Conservation (phyloP, 1,140 invertebrate species). For the Heliconius melpomene region DNA sequence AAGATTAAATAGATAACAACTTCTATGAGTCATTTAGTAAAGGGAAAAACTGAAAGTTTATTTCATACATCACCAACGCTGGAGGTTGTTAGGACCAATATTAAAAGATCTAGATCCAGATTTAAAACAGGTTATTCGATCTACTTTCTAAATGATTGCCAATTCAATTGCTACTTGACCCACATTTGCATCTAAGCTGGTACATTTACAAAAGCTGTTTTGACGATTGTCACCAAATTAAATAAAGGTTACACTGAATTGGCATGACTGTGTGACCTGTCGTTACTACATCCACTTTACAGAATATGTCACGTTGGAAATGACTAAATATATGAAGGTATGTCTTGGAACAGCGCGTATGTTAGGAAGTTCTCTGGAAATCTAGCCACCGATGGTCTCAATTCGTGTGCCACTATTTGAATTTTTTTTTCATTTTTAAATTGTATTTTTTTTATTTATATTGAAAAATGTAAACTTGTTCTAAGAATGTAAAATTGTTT, state of each 20-base stretch:
- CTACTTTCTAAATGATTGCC: slow-evolving; percentile 63
- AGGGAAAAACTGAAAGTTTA: neutral
- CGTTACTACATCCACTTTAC: neutral
- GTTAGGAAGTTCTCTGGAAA: too few species aligned
- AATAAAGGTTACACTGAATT: slow-evolving; percentile 16
- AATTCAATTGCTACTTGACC: slow-evolving; percentile 56
- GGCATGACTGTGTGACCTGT: neutral
- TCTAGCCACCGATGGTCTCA: too few species aligned
- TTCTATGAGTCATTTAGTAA: neutral
- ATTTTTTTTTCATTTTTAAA: too few species aligned
- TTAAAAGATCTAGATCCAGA: slow-evolving; percentile 25
- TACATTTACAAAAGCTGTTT: slow-evolving; percentile 13
- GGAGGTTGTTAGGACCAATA: neutral
- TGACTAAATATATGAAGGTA: too few species aligned
- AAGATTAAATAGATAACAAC: neutral
- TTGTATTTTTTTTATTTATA: too few species aligned
- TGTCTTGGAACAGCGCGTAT: too few species aligned
- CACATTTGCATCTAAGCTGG: slow-evolving; percentile 41
- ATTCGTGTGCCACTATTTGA: too few species aligned
- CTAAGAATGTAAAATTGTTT: too few species aligned
- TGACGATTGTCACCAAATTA: slow-evolving; percentile 23
- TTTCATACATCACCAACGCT: neutral
- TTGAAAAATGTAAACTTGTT: too few species aligned
- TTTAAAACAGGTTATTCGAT: slow-evolving; percentile 53
- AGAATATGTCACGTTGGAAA: neutral